phyloP scores from a whole-genome alignment of 1,140 invertebrate genomes.

The Glossosoma conforme region DNA sequence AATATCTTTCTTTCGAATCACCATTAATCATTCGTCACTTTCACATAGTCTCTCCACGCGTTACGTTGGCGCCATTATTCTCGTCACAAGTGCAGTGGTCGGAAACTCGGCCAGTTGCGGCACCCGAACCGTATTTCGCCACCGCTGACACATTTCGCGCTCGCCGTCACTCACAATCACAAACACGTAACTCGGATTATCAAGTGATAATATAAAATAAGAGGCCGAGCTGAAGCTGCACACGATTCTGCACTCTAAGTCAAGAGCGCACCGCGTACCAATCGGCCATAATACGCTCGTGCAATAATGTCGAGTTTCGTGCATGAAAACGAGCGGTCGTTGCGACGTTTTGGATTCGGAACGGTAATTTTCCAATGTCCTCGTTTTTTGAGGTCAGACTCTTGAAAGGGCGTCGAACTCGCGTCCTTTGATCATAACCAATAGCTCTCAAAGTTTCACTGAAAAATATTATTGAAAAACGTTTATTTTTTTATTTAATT shows the following conservation, averaged over 20 bases:
- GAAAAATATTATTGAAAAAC: too few species aligned
- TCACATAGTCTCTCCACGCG: too few species aligned
- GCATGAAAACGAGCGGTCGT: neutral
- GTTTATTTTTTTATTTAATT: too few species aligned
- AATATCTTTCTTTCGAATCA: too few species aligned
- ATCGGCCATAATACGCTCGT: neutral
- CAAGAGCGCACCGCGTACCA: neutral
- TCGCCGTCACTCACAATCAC: conserved; percentile 13
- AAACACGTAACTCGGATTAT: conserved; percentile 23
- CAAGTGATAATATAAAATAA: conserved; percentile 7
- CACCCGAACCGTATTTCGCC: conserved; percentile 10
- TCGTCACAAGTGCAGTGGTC: neutral
- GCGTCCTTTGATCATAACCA: too few species aligned
- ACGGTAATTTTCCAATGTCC: conserved; percentile 25
- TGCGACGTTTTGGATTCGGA: conserved; percentile 5
- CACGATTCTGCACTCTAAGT: too few species aligned
- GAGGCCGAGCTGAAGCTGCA: neutral
- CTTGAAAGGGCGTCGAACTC: conserved; percentile 24
- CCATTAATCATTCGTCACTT: too few species aligned
- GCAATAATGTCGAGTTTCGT: neutral
- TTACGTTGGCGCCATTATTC: too few species aligned
- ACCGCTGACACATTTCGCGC: conserved; percentile 7
- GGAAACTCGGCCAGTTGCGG: conserved; percentile 1
- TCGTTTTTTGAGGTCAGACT: conserved; percentile 31
- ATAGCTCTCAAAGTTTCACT: too few species aligned